phyloP scores from a whole-genome alignment of 2,113 vertebrate genomes.

The Hepsetus odoe region DNA sequence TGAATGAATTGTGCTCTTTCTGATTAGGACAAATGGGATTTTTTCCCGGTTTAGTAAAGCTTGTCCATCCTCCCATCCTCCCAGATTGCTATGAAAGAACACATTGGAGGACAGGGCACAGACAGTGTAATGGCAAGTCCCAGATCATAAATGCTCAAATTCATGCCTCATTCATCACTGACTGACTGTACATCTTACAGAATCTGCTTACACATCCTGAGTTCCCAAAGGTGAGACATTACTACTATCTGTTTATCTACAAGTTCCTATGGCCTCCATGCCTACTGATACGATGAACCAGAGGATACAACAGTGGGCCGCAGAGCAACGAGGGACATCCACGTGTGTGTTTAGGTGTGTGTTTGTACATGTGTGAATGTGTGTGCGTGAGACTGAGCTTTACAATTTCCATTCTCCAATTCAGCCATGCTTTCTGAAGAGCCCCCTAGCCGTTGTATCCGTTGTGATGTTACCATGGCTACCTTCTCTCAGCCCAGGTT shows the following conservation, averaged over 20 bases:
- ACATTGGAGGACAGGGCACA: too few species aligned
- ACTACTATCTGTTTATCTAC: constrained; percentile 10
- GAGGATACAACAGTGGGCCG: constrained; percentile 19
- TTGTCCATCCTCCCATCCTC: too few species aligned
- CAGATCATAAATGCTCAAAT: too few species aligned
- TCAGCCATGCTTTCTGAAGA: constrained; percentile 47
- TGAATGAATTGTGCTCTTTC: too few species aligned
- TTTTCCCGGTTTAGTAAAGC: too few species aligned
- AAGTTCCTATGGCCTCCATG: constrained; percentile 13
- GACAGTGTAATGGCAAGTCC: too few species aligned
- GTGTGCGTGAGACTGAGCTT: constrained; percentile 57
- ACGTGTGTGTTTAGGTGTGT: constrained; percentile 37
- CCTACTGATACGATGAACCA: constrained; percentile 21
- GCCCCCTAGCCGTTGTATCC: constrained; percentile 52
- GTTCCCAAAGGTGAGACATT: not conserved
- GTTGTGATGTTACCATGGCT: constrained; percentile 65
- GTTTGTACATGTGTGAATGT: constrained; percentile 23
- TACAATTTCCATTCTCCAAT: constrained; percentile 50
- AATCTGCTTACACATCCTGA: not conserved
- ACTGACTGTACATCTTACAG: too few species aligned
- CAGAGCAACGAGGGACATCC: constrained; percentile 20
- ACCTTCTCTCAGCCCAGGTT: constrained; percentile 59
- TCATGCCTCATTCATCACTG: too few species aligned
- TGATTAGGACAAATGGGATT: too few species aligned
- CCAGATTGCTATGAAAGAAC: too few species aligned